Evolutionary conservation across 2,113 vertebrate genomes (phyloP), one percentile per base, ranked within the genome.

Genomic region (Rhinolophus ferrumequinum): DNA sequence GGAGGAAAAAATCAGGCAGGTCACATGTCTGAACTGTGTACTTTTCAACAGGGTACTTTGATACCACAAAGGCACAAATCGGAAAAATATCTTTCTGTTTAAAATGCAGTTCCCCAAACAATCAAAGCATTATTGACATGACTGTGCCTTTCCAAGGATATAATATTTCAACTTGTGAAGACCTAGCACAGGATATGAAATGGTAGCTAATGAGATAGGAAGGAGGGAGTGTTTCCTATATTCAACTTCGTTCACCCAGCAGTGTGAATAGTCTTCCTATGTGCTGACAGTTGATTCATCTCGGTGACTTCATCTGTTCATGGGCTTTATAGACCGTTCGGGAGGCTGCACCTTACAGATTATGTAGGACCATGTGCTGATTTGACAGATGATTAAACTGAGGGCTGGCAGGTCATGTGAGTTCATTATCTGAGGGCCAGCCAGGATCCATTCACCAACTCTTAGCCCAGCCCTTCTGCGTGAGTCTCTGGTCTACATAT

Each of bases 281-380:
- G 21, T 18, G 22, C 4, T 9, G 26, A 56, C 7, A 21, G 1
- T 16, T 10, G 13, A n/a, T 62, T 30, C 21, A 9, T 12, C 16
- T 18, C 13, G 22, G 54, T 1, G 3, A 14, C 30, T 28, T 41
- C 30, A 47, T 70, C 62, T 14, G 50, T 62, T 73, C 54, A 14
- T 30, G 3, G 3, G 28, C 18, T 84, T 50, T 69, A 11, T 0
- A 50, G 1, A 24, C 12, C 7, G 13, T 6, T 76, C 3, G 3
- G 24, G 30, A 47, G 12, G 19, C 22, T 64, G n/a, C 30, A 14
- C 26, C 24, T 77, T 38, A 50, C 14, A 72, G 58, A 33, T 9
- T 30, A 2, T 4, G 0, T 12, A 50, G 5, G 47, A 18, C 3
- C 52, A 3, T 8, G 33, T 30, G 6, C 26, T n/a, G 38, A 38